Percentiles rank a stretch among this genome's conserved stretches.
phyloP scores from a whole-genome alignment of 2,113 vertebrate genomes.

The Plestiodon gilberti region DNA sequence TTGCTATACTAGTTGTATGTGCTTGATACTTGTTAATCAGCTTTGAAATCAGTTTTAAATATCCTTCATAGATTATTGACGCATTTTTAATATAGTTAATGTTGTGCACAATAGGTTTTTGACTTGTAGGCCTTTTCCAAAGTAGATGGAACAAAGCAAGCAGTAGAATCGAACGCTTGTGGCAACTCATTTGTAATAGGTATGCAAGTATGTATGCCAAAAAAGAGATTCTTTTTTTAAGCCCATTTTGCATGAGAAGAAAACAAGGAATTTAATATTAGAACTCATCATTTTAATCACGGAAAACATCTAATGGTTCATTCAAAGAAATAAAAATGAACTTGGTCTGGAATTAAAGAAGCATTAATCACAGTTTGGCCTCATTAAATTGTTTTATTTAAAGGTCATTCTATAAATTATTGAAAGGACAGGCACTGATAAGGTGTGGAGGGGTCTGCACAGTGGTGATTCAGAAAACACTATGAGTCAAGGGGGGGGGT shows the following conservation, averaged over 20 bases:
- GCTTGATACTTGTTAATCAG: not conserved
- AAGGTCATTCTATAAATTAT: constrained; percentile 28
- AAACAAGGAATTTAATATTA: constrained; percentile 2
- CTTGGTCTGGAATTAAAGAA: constrained; percentile 2
- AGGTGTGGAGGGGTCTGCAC: not conserved
- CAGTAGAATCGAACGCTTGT: not conserved
- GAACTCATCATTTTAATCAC: not conserved
- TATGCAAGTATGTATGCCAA: not conserved
- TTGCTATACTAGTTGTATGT: not conserved
- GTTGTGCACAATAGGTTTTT: not conserved
- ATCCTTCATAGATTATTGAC: not conserved
- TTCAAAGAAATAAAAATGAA: constrained; percentile 4
- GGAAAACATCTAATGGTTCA: not conserved
- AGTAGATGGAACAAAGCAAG: not conserved
- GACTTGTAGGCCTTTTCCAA: not conserved
- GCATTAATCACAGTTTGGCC: constrained; percentile 18
- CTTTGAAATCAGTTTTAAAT: not conserved
- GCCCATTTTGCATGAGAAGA: not conserved
- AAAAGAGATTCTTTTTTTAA: not conserved
- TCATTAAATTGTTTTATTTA: constrained; percentile 13
- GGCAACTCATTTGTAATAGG: not conserved
- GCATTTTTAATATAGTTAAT: not conserved
- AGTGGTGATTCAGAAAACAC: not conserved
- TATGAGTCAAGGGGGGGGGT: not conserved
- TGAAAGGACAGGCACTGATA: not conserved